A percentile compares a stretch with the other conserved stretches of the same genome.
These are phyloP conservation scores for Heliocidaris erythrogramma DNA, from an alignment of 35 echinoderm and acorn worm genomes.

Conservation along the genomic window DNA sequence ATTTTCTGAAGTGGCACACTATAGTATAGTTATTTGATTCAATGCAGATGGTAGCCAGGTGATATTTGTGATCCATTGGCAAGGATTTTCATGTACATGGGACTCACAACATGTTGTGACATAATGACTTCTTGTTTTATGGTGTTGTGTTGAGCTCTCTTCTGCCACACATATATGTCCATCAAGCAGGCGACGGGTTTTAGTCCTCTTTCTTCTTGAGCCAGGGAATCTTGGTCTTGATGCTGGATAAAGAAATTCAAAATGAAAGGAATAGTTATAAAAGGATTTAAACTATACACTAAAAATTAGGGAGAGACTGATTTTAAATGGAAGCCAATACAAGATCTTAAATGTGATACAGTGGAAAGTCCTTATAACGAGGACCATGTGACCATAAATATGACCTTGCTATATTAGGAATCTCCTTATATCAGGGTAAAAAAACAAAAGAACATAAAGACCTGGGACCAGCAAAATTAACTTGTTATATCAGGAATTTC, in stretches of 20 bases:
- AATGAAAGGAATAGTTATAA: too few species aligned
- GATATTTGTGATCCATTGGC: neutral
- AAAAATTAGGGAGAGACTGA: too few species aligned
- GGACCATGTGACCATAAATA: too few species aligned
- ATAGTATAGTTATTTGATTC: neutral
- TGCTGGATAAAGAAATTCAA: neutral
- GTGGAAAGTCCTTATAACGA: too few species aligned
- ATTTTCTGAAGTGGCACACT: neutral
- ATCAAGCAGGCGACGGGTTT: neutral
- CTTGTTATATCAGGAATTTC: too few species aligned
- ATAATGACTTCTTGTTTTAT: neutral
- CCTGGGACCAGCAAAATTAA: too few species aligned
- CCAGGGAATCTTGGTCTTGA: constrained; percentile 79
- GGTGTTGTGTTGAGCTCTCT: neutral
- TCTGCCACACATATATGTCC: neutral
- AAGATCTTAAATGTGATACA: too few species aligned
- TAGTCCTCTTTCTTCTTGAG: constrained; percentile 79
- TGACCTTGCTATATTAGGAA: too few species aligned
- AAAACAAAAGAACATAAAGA: too few species aligned
- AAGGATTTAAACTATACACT: too few species aligned
- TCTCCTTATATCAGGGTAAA: too few species aligned
- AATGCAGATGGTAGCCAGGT: neutral
- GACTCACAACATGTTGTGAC: neutral
- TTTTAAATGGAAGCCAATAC: too few species aligned
- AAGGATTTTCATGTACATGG: neutral